Percentiles rank a stretch among this genome's conserved stretches.
Conservation (phyloP, 1,140 invertebrate species). For the Planococcus citri region DNA sequence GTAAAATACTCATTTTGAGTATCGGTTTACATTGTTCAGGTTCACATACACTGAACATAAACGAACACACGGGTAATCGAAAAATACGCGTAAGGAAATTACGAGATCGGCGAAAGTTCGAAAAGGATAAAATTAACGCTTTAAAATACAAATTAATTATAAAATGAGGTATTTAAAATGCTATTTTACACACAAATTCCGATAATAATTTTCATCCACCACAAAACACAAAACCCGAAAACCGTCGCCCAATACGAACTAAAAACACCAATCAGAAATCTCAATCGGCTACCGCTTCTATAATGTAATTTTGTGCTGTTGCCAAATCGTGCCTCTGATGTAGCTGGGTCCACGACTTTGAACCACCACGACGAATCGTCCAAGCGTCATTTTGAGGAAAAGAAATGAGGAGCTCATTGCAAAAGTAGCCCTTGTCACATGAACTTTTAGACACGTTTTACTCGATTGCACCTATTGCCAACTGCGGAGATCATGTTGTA, state of each 20-base stretch:
- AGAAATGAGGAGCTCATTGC: too few species aligned
- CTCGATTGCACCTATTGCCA: too few species aligned
- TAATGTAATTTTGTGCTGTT: background rate
- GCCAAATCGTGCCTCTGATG: background rate
- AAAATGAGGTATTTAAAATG: too few species aligned
- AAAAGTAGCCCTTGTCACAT: too few species aligned
- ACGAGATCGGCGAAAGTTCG: background rate
- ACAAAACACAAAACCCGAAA: slow-evolving; percentile 7
- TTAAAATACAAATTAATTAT: background rate
- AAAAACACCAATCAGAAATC: background rate
- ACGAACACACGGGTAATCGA: background rate
- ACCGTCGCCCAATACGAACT: background rate
- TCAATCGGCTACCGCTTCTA: background rate
- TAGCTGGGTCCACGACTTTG: too few species aligned
- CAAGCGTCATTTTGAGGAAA: too few species aligned
- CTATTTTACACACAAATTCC: background rate
- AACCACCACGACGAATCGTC: too few species aligned
- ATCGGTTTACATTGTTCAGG: background rate
- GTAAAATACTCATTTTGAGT: slow-evolving; percentile 4
- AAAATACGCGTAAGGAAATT: background rate
- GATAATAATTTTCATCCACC: background rate
- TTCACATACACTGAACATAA: background rate
- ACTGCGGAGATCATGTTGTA: too few species aligned
- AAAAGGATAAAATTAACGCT: background rate
- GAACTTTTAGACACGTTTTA: too few species aligned